Conservation (phyloP, 2,113 vertebrate genomes). For the Notothenia coriiceps region DNA sequence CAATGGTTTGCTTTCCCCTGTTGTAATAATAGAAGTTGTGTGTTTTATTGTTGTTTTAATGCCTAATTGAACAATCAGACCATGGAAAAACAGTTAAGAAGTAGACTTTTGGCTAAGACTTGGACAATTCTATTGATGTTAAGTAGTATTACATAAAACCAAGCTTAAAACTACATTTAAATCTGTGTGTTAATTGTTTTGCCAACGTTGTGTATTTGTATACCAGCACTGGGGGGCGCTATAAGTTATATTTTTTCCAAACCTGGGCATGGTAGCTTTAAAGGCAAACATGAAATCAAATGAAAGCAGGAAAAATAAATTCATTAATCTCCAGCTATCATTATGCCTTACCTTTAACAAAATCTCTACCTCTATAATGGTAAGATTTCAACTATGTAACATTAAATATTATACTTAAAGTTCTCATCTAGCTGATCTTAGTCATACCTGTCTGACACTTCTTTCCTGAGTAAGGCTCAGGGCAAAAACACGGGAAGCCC, state of each 20-base stretch:
- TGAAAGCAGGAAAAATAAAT: neutral
- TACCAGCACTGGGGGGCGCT: neutral
- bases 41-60: too few species aligned
- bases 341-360: neutral
- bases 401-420: neutral
- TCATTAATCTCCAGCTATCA: neutral
- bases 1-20: too few species aligned
- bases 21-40: too few species aligned
- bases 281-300: neutral
- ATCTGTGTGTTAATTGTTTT: neutral
- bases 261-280: neutral
- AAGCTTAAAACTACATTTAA: neutral
- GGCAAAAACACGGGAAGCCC: conserved; percentile 51
- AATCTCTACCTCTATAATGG: neutral
- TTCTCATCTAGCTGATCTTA: neutral
- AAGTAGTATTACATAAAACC: too few species aligned
- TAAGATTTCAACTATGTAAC: neutral
- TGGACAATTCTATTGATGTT: too few species aligned
- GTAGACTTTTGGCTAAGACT: too few species aligned
- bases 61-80: too few species aligned
- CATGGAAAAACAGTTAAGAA: too few species aligned
- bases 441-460: too few species aligned
- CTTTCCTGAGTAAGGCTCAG: too few species aligned
- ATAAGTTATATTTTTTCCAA: neutral
- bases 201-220: neutral